phyloP scores from a whole-genome alignment of 2,797 vertebrate species.

The Falco cherrug region DNA sequence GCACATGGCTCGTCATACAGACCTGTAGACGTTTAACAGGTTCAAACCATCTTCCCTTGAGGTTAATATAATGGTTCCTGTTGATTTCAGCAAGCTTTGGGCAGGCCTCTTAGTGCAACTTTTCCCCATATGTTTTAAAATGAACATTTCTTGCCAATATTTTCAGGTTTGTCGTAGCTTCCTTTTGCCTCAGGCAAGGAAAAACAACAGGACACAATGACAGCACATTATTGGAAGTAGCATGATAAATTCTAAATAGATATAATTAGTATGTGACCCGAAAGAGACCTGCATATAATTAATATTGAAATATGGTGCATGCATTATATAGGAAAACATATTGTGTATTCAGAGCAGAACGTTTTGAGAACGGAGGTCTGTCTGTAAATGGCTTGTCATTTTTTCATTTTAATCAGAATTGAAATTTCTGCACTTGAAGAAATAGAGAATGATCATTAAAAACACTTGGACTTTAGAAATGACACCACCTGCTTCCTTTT shows the following conservation, averaged over 20 bases:
- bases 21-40: not conserved
- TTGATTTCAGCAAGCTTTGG: constrained; percentile 18
- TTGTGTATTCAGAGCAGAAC: constrained; percentile 16
- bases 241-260: constrained; percentile 64
- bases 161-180: constrained; percentile 47
- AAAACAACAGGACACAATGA: constrained; percentile 48
- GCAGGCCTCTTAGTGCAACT: not conserved
- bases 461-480: constrained; percentile 7
- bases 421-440: constrained; percentile 40
- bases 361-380: not conserved
- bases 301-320: constrained; percentile 47
- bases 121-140: not conserved
- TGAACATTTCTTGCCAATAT: constrained; percentile 28
- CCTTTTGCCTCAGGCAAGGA: constrained; percentile 53
- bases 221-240: constrained; percentile 19
- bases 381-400: constrained; percentile 9
- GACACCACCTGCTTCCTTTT: not conserved
- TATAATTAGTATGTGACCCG: constrained; percentile 65
- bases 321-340: constrained; percentile 6
- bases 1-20: not conserved
- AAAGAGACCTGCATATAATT: constrained; percentile 49
- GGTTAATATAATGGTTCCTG: constrained; percentile 13
- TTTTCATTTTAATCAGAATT: not conserved
- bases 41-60: not conserved
- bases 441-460: constrained; percentile 26